Evolutionary conservation across 2,113 vertebrate genomes (phyloP).

Genomic region (Apeltes quadracus): DNA sequence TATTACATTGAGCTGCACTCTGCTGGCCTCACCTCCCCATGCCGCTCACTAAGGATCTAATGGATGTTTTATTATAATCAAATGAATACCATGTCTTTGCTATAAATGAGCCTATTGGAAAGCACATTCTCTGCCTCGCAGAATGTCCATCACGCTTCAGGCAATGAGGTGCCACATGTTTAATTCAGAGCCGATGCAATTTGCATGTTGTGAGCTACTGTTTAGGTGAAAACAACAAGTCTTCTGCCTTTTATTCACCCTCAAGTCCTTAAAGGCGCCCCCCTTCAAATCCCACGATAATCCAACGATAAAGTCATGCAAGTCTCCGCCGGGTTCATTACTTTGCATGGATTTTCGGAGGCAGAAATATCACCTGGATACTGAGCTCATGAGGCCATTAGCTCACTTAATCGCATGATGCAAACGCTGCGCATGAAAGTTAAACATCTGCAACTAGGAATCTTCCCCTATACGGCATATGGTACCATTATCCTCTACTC

Average conservation of each 20-base stretch:
- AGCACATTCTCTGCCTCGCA: slow-evolving; percentile 75
- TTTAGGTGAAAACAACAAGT: slow-evolving; percentile 45
- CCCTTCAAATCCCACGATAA: slow-evolving; percentile 37
- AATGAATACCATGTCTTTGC: slow-evolving; percentile 79
- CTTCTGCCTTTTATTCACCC: slow-evolving; percentile 37
- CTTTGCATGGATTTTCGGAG: slow-evolving; percentile 34
- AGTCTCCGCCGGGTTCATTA: slow-evolving; percentile 49
- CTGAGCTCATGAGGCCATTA: slow-evolving; percentile 19
- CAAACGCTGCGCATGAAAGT: slow-evolving; percentile 54
- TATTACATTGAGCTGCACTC: slow-evolving; percentile 76
- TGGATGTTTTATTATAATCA: slow-evolving; percentile 83
- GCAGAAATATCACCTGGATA: slow-evolving; percentile 43
- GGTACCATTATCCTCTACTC: slow-evolving; percentile 36
- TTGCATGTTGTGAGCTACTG: slow-evolving; percentile 45
- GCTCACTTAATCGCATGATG: slow-evolving; percentile 26
- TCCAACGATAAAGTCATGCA: slow-evolving; percentile 44
- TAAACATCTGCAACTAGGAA: slow-evolving; percentile 44
- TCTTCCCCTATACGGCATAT: slow-evolving; percentile 25
- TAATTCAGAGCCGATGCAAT: slow-evolving; percentile 76
- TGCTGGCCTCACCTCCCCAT: slow-evolving; percentile 56
- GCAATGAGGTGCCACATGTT: slow-evolving; percentile 76
- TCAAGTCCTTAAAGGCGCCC: slow-evolving; percentile 18
- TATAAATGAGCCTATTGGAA: slow-evolving; percentile 83
- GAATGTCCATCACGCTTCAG: slow-evolving; percentile 74
- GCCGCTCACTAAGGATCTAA: slow-evolving; percentile 70